Evolutionary conservation across 2,888 invertebrate species (phyloP).

Genomic region (Andrena marginata): DNA sequence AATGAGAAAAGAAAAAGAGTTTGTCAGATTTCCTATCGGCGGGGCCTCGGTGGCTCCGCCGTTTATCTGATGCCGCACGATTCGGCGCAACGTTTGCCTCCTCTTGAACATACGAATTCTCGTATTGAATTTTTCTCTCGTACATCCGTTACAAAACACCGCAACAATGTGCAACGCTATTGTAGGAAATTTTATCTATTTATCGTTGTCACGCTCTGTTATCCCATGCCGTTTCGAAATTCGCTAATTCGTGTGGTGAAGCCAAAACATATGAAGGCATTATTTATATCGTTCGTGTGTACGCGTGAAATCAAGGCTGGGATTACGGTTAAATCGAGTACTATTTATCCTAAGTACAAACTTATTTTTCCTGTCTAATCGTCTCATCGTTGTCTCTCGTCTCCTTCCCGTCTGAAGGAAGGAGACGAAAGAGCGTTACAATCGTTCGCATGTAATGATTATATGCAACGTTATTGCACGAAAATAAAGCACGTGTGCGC

Average conservation of each 20-base stretch:
- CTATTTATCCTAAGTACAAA: conserved; percentile 54
- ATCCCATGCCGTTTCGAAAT: conserved; percentile 66
- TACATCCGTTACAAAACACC: conserved; percentile 9
- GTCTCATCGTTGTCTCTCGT: neutral
- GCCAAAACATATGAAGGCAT: conserved; percentile 85
- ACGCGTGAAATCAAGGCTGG: conserved; percentile 66
- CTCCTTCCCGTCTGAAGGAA: conserved; percentile 21
- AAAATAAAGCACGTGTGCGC: conserved; percentile 58
- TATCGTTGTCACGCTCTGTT: conserved; percentile 35
- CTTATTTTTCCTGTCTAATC: conserved; percentile 28
- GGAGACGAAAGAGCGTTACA: conserved; percentile 42
- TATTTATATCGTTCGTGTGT: conserved; percentile 63
- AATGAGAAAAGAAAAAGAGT: neutral
- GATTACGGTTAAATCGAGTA: conserved; percentile 49
- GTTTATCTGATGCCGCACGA: conserved; percentile 12
- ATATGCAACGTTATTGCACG: conserved; percentile 42
- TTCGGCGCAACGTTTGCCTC: conserved; percentile 16
- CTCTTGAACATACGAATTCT: conserved; percentile 9
- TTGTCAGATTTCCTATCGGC: neutral
- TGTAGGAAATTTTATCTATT: conserved; percentile 34
- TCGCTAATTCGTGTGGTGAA: conserved; percentile 76
- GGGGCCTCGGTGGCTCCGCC: neutral
- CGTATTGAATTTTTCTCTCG: conserved; percentile 1
- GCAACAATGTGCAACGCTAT: conserved; percentile 13
- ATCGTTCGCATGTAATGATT: conserved; percentile 55